phyloP scores from a whole-genome alignment of 2,113 vertebrate genomes.

The Anarhynchus alexandrinus region DNA sequence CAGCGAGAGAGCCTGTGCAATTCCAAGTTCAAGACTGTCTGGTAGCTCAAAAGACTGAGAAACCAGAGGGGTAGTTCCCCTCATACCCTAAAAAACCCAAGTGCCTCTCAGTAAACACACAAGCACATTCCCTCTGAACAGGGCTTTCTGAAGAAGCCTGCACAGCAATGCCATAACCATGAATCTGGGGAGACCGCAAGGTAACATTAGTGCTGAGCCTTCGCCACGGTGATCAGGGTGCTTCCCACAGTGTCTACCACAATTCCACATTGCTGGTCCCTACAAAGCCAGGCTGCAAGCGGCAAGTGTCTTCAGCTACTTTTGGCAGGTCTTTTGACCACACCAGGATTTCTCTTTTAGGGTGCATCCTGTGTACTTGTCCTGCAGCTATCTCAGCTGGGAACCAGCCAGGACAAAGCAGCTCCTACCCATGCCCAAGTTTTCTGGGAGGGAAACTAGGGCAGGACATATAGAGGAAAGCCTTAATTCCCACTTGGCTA shows the following conservation, averaged over 20 bases:
- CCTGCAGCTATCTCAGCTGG: rapidly evolving
- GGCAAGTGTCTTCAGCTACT: neutral
- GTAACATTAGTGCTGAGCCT: neutral
- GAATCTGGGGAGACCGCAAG: neutral
- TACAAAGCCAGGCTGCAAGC: neutral
- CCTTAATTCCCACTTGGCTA: neutral
- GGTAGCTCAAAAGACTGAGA: neutral
- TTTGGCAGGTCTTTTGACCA: neutral
- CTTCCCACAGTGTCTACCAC: rapidly evolving
- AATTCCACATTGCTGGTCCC: neutral
- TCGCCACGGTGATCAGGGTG: rapidly evolving
- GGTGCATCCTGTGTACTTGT: neutral
- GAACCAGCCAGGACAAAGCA: neutral
- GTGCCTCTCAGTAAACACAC: neutral
- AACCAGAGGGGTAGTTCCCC: neutral
- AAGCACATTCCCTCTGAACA: neutral
- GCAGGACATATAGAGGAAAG: neutral
- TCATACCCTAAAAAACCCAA: neutral
- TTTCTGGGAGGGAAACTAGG: neutral
- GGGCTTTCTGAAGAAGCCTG: neutral
- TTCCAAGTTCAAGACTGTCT: neutral
- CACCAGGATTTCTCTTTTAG: neutral
- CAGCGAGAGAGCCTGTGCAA: rapidly evolving
- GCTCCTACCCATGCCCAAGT: neutral
- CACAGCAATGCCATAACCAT: neutral